phyloP scores from a whole-genome alignment of 2,113 vertebrate genomes.

The Carettochelys insculpta region DNA sequence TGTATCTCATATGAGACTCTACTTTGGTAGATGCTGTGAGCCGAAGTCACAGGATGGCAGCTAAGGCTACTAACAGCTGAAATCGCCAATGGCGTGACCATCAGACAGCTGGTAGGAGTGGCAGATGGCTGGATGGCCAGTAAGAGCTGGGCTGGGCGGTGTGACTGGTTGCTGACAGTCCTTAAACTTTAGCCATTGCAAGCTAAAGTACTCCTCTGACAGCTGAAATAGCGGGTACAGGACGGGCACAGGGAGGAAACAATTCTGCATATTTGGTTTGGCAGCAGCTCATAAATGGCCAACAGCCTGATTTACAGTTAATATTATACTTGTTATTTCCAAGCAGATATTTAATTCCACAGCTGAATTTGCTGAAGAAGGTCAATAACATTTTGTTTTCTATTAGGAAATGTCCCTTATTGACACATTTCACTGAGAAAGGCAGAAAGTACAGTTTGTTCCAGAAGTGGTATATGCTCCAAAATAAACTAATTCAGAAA shows the following conservation, averaged over 20 bases:
- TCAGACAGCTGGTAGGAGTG: too few relatives aligned
- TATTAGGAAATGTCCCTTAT: constrained; percentile 37
- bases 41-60: too few relatives aligned
- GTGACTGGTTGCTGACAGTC: too few relatives aligned
- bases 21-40: too few relatives aligned
- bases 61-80: too few relatives aligned
- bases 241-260: background rate
- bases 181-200: background rate
- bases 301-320: background rate
- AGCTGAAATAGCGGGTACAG: background rate
- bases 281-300: background rate
- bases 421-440: background rate
- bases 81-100: too few relatives aligned
- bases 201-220: background rate
- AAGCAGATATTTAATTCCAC: background rate
- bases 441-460: background rate
- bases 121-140: too few relatives aligned
- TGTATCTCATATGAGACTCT: too few relatives aligned
- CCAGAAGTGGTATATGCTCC: background rate
- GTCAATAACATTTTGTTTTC: constrained; percentile 12
- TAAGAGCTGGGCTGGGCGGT: too few relatives aligned
- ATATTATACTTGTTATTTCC: constrained; percentile 32
- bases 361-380: background rate
- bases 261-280: background rate
- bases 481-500: constrained; percentile 42